These are phyloP conservation scores for Aporrectodea caliginosa DNA, from an alignment of 1,140 invertebrate species.

Conservation along the genomic window DNA sequence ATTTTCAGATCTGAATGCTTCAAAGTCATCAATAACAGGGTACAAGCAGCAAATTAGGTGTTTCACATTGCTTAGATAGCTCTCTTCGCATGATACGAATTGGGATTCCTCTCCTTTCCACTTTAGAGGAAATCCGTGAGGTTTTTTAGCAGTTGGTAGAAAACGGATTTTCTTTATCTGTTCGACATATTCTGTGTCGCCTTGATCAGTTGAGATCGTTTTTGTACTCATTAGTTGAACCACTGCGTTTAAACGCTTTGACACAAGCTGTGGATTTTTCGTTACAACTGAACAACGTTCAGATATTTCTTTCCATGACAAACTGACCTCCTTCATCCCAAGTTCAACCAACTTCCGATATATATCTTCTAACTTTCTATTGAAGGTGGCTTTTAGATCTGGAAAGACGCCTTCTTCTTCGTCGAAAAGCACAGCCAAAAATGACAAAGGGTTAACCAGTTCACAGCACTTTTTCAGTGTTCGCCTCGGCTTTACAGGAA, in stretches of 20 bases:
- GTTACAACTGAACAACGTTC: background rate
- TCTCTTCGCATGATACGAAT: background rate
- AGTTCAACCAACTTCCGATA: background rate
- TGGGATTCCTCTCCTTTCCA: constrained; percentile 5
- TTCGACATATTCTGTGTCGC: background rate
- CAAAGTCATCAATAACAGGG: background rate
- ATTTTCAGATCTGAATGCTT: background rate
- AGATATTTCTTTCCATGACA: constrained; percentile 8
- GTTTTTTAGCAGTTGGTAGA: background rate
- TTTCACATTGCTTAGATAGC: constrained; percentile 1
- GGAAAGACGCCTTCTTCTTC: constrained; percentile 31
- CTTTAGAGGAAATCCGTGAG: background rate
- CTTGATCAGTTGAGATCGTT: background rate
- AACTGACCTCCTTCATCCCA: background rate
- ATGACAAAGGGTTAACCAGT: constrained; percentile 23
- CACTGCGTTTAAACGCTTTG: background rate
- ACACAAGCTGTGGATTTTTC: background rate
- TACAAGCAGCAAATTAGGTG: background rate
- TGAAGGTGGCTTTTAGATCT: background rate
- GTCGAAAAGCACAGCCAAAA: constrained; percentile 29
- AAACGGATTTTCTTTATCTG: background rate
- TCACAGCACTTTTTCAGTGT: constrained; percentile 1
- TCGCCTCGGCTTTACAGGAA: constrained; percentile 30
- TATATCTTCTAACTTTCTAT: background rate
- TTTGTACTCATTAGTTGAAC: background rate